Evolutionary conservation across 2,113 vertebrate genomes (phyloP).

Genomic region (Anguilla japonica): DNA sequence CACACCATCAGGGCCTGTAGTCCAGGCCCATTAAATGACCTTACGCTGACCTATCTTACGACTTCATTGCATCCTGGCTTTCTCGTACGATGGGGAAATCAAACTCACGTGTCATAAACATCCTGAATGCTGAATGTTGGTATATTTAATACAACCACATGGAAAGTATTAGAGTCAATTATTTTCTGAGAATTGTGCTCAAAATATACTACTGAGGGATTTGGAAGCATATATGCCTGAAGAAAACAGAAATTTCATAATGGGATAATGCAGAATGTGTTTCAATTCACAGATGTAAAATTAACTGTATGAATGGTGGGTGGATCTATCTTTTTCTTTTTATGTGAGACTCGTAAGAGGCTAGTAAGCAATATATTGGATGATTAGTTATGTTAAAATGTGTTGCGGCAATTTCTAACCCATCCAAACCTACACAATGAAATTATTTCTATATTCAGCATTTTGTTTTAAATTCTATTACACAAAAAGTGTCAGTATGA

Average conservation of each 20-base stretch:
- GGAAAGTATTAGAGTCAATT: constrained; percentile 56
- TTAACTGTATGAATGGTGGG: no score
- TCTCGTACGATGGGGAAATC: background rate
- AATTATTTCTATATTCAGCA: constrained; percentile 18
- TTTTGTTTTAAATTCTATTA: constrained; percentile 25
- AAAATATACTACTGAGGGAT: constrained; percentile 39
- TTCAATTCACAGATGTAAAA: no score
- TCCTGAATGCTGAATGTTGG: constrained; percentile 2
- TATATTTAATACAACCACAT: constrained; percentile 41
- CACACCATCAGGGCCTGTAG: background rate
- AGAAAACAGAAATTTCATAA: constrained; percentile 10
- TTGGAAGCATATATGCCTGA: constrained; percentile 48
- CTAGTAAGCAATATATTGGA: no score
- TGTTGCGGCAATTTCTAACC: no score
- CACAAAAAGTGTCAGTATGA: no score
- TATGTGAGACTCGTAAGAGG: no score
- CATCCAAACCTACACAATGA: no score
- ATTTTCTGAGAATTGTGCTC: constrained; percentile 48
- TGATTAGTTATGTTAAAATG: no score
- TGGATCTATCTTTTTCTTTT: no score
- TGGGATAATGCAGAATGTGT: no score
- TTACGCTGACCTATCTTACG: background rate
- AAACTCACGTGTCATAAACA: constrained; percentile 19
- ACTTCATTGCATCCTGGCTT: background rate
- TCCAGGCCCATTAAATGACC: background rate